Evolutionary conservation across 1,140 invertebrate species (phyloP), one percentile per base, ranked within the genome.

Genomic region (Caerostris extrusa): DNA sequence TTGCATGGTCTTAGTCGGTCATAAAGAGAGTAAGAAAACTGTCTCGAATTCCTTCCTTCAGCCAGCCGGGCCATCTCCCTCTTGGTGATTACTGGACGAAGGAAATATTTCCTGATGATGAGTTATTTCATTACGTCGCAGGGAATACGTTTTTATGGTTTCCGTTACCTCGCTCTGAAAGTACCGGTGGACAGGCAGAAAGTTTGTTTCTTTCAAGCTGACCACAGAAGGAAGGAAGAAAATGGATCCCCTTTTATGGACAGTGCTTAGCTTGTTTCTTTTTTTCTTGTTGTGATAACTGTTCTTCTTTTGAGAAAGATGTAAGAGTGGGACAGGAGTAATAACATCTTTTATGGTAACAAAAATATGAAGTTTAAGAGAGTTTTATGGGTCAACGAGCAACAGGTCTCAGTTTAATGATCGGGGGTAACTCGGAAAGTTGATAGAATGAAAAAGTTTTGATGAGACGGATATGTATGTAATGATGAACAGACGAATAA

Each of bases 131-230:
- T 56, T 85, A 85, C 53, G 14, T 56, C 82, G 56, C 19, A 7
- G 57, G 55, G 57, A 85, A 85, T 85, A 56, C 56, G 55, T 85
- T 85, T 85, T 85, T 85, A 85, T 85, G 82, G 71, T 85, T 58
- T 56, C 82, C 50, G 55, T 85, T 85, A 85, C 82, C 57, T 55
- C n/a, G 14, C 7, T 55, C 55, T 7, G 82, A 58, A 57, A 85
- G 57, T 53, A 81, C 12, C 12, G 34, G 12, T 10, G 77, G 77
- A 81, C 53, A 50, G 82, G 57, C 10, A 77, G 71, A 34, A 34
- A 34, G 34, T 34, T 34, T 77, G n/a, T 77, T 53, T 53, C 50
- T 77, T 77, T 19, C 71, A 50, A 77, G 34, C 71, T 77, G 50
- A 77, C 71, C 71, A 19, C 71, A 77, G 71, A 77, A 12, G 10